These are phyloP conservation scores for Enteromius thamalakanensis DNA, from an alignment of 2,797 vertebrate genomes.

Conservation along the genomic window DNA sequence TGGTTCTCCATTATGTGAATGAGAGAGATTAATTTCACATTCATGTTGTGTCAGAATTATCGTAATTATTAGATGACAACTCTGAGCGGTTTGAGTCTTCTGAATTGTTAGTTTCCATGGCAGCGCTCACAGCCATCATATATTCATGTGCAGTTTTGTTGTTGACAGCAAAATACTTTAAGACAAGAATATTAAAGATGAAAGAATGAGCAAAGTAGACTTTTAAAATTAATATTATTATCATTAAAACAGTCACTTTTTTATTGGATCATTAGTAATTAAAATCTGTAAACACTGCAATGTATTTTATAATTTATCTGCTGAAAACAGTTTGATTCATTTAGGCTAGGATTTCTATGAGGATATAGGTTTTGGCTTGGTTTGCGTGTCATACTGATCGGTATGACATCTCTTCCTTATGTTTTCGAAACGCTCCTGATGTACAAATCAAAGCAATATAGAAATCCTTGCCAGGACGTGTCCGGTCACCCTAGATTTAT, in stretches of 20 bases:
- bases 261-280: neutral
- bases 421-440: no score
- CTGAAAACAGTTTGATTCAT: no score
- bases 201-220: neutral
- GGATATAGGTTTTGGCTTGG: no score
- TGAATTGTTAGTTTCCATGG: neutral
- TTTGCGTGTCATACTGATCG: no score
- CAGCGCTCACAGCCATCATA: neutral
- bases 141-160: neutral
- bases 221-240: neutral
- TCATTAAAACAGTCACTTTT: neutral
- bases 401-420: no score
- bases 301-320: neutral
- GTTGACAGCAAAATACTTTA: neutral
- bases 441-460: no score
- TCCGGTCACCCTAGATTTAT: neutral
- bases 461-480: no score
- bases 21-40: neutral
- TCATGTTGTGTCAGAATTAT: neutral
- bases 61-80: neutral
- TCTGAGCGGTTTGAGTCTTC: neutral
- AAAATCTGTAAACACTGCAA: neutral
- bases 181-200: neutral
- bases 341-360: no score
- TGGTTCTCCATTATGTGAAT: slow-evolving; percentile 8